phyloP scores from a whole-genome alignment of 2,888 invertebrate genomes.

The Athetis lepigone region DNA sequence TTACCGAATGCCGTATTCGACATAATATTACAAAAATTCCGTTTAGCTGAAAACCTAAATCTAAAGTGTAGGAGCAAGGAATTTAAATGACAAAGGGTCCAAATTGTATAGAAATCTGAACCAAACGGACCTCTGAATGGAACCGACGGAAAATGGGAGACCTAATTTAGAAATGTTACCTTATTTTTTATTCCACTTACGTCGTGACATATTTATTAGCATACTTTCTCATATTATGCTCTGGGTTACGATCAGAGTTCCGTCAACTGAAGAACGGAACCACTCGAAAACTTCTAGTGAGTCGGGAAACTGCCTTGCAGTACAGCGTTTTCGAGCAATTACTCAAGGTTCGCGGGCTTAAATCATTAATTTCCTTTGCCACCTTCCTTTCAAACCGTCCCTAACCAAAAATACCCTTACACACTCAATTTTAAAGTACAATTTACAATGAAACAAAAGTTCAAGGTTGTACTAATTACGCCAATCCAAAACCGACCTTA shows the following conservation, averaged over 20 bases:
- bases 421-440: not conserved
- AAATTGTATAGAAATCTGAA: not conserved
- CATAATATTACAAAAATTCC: not conserved
- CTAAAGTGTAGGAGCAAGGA: not conserved
- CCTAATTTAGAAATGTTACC: not conserved
- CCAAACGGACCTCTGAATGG: not conserved
- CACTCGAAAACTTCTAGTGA: slow-evolving; percentile 35
- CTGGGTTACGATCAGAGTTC: not conserved
- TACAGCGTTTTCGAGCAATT: slow-evolving; percentile 50
- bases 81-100: not conserved
- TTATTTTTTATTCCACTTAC: not conserved
- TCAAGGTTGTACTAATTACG: slow-evolving; percentile 14
- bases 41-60: not conserved
- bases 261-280: too few relatives aligned
- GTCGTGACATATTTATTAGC: not conserved
- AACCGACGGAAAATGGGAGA: not conserved
- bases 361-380: slow-evolving; percentile 59
- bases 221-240: not conserved
- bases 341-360: slow-evolving; percentile 38
- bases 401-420: slow-evolving; percentile 22
- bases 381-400: slow-evolving; percentile 25
- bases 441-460: slow-evolving; percentile 7
- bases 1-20: not conserved
- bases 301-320: slow-evolving; percentile 27
- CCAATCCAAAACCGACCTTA: slow-evolving; percentile 27